Evolutionary conservation across 2,797 vertebrate genomes (phyloP).

Genomic region (Varecia variegata): DNA sequence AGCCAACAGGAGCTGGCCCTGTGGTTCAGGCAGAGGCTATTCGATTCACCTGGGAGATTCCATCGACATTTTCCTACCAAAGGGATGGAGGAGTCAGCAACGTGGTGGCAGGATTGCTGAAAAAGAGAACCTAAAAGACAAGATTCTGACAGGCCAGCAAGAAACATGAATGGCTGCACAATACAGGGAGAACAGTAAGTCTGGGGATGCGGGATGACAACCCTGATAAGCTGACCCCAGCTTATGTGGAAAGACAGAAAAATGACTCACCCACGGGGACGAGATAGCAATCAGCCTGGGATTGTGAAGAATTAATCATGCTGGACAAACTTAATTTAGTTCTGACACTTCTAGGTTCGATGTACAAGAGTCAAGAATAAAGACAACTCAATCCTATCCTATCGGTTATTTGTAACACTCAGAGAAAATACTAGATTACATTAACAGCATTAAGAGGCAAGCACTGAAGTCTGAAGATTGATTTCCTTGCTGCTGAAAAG

Average conservation of each 20-base stretch:
- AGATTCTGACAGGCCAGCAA: background rate
- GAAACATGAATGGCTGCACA: background rate
- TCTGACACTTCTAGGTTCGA: background rate
- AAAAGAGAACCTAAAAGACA: background rate
- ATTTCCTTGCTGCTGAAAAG: background rate
- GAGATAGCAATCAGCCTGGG: constrained; percentile 2
- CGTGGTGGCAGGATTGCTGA: background rate
- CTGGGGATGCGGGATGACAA: background rate
- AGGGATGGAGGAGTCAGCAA: background rate
- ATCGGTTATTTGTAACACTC: background rate
- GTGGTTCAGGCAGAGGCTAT: background rate
- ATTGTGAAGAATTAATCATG: background rate
- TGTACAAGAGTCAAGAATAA: constrained; percentile 7
- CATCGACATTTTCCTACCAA: background rate
- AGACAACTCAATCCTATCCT: background rate
- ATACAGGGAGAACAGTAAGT: background rate
- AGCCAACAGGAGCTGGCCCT: background rate
- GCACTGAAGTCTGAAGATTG: background rate
- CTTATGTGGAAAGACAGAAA: background rate
- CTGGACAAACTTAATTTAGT: constrained; percentile 8
- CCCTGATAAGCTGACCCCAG: background rate
- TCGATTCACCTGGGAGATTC: background rate
- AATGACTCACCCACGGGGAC: background rate
- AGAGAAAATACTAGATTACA: background rate
- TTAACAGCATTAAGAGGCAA: background rate